These are phyloP conservation scores for Lycophotia porphyrea DNA, from an alignment of 2,888 invertebrate species.

Conservation along the genomic window DNA sequence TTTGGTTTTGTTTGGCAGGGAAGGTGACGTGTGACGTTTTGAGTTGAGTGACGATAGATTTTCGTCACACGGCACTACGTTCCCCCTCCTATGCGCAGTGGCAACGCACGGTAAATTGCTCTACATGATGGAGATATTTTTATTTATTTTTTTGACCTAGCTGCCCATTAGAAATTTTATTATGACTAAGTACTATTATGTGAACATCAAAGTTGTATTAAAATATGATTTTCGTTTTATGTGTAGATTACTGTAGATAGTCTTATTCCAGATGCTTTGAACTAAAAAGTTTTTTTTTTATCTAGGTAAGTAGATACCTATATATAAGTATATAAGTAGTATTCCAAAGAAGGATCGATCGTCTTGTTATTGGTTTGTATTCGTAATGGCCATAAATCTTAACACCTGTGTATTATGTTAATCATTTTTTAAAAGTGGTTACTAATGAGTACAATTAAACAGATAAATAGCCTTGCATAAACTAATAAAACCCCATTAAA, in stretches of 20 bases:
- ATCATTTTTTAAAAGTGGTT: constrained; percentile 10
- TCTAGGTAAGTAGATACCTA: no score
- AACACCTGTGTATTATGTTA: constrained; percentile 35
- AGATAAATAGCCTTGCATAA: constrained; percentile 4
- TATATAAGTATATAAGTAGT: not conserved
- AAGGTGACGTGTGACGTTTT: constrained; percentile 60
- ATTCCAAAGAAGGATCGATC: not conserved
- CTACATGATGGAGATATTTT: constrained; percentile 60
- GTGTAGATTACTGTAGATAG: not conserved
- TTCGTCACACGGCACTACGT: constrained; percentile 76
- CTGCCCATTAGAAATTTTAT: constrained; percentile 62
- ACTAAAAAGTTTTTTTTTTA: not conserved
- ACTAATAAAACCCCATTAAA: constrained; percentile 26
- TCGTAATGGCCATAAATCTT: constrained; percentile 14
- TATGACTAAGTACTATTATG: constrained; percentile 32
- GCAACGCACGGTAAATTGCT: constrained; percentile 71
- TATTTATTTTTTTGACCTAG: constrained; percentile 56
- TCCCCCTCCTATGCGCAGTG: constrained; percentile 71
- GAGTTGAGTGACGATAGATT: constrained; percentile 67
- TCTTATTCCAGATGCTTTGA: constrained; percentile 16
- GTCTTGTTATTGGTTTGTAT: not conserved
- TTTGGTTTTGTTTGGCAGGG: constrained; percentile 51
- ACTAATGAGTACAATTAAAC: constrained; percentile 23
- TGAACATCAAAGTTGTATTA: constrained; percentile 34
- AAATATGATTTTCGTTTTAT: constrained; percentile 37